Conservation (phyloP, 2,113 vertebrate genomes). For the Coptodon rendalli region DNA sequence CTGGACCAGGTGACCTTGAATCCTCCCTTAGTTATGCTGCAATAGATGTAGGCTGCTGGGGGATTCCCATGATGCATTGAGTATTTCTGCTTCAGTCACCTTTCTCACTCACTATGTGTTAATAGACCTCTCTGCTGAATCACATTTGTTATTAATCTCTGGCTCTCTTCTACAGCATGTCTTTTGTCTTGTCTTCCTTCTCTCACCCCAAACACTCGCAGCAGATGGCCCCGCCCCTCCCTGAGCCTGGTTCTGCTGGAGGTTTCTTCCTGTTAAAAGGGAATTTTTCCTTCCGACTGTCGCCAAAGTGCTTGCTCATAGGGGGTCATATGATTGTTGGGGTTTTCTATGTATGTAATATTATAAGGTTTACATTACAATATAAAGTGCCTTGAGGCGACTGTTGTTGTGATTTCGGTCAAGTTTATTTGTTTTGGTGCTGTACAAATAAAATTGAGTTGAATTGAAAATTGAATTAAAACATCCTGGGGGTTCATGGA, state of each 20-base stretch:
- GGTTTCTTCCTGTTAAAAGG: background rate
- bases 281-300: background rate
- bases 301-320: background rate
- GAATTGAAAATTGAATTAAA: background rate
- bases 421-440: background rate
- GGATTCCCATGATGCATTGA: background rate
- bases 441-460: background rate
- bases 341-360: background rate
- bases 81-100: background rate
- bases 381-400: background rate
- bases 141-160: fast-evolving
- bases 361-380: background rate
- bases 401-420: background rate
- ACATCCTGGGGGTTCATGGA: background rate
- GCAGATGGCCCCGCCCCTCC: background rate
- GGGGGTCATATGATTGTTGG: background rate
- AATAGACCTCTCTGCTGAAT: background rate
- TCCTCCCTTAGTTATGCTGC: no score
- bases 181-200: background rate
- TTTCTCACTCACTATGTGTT: background rate
- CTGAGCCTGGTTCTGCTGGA: fast-evolving
- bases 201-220: fast-evolving
- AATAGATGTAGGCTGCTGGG: background rate
- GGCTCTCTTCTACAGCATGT: fast-evolving
- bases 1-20: no score